Percentiles rank a stretch among this genome's conserved stretches.
These are phyloP conservation scores for Cetonia aurata DNA, from an alignment of 2,888 invertebrate genomes.

Conservation along the genomic window DNA sequence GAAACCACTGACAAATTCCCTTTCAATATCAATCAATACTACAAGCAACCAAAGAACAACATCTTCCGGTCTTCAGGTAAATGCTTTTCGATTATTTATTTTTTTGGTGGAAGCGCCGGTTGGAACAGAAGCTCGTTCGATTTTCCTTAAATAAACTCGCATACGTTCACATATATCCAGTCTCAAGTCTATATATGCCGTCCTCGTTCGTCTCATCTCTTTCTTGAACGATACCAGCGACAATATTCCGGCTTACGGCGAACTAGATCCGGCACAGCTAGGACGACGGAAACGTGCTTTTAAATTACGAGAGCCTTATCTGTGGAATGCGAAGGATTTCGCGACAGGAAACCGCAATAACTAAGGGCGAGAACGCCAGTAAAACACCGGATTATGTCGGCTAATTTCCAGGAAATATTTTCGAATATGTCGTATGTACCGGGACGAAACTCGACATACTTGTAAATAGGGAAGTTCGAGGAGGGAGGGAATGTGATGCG, in stretches of 20 bases:
- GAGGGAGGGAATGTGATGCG: constrained; percentile 9
- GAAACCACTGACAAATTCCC: too few relatives aligned
- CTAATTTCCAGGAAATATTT: constrained; percentile 41
- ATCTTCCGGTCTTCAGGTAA: too few relatives aligned
- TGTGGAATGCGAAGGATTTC: constrained; percentile 51
- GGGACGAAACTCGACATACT: constrained; percentile 14
- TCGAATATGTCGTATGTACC: constrained; percentile 34
- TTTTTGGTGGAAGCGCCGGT: not conserved
- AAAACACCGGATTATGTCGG: constrained; percentile 46
- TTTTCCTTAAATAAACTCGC: too few relatives aligned
- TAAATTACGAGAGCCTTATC: constrained; percentile 50
- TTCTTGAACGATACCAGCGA: too few relatives aligned
- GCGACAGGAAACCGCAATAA: constrained; percentile 52
- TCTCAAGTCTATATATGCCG: too few relatives aligned
- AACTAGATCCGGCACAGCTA: constrained; percentile 29
- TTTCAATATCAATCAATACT: too few relatives aligned
- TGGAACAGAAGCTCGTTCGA: too few relatives aligned
- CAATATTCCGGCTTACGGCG: not conserved
- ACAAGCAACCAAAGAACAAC: too few relatives aligned
- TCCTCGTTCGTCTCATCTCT: too few relatives aligned
- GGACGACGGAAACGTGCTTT: constrained; percentile 37
- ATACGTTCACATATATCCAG: too few relatives aligned
- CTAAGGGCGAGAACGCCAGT: constrained; percentile 50
- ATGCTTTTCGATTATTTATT: too few relatives aligned
- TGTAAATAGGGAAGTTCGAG: not conserved